Percentiles rank a stretch among this genome's conserved stretches.
phyloP scores from a whole-genome alignment of 1,140 invertebrate species.

The Hirudo medicinalis region DNA sequence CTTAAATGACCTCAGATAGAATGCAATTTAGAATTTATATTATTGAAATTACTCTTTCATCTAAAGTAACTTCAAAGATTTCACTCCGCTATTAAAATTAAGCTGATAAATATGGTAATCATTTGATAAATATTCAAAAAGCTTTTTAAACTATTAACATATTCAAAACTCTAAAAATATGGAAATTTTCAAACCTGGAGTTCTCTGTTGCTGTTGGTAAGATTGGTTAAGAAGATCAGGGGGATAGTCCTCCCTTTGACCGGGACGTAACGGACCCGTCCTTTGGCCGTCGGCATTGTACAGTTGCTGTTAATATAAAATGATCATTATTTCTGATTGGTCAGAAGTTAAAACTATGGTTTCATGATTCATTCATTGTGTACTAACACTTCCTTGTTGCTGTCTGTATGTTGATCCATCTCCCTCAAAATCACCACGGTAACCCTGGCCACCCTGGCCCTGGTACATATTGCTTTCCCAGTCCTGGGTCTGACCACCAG shows the following conservation, averaged over 20 bases:
- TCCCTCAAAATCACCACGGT: constrained; percentile 14
- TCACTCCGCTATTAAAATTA: no score
- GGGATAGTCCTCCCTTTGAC: constrained; percentile 17
- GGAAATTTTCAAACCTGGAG: constrained; percentile 9
- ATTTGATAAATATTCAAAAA: background rate
- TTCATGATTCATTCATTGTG: background rate
- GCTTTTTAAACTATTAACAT: background rate
- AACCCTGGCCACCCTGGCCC: background rate
- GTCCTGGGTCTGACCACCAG: constrained; percentile 8
- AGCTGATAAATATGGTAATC: no score
- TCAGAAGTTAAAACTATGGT: background rate
- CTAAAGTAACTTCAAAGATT: no score
- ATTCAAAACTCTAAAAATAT: no score
- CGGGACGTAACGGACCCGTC: constrained; percentile 21
- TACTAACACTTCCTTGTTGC: constrained; percentile 11
- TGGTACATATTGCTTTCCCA: constrained; percentile 13
- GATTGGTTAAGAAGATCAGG: constrained; percentile 23
- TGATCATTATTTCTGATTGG: background rate
- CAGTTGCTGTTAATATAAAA: constrained; percentile 1
- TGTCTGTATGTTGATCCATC: constrained; percentile 21
- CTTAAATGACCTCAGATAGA: no score
- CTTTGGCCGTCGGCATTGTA: constrained; percentile 1
- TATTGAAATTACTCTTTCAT: no score
- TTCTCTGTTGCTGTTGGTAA: constrained; percentile 21
- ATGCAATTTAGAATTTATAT: no score